These are phyloP conservation scores for Gymnosoma rotundatum DNA, from an alignment of 2,888 invertebrate species.

Conservation along the genomic window DNA sequence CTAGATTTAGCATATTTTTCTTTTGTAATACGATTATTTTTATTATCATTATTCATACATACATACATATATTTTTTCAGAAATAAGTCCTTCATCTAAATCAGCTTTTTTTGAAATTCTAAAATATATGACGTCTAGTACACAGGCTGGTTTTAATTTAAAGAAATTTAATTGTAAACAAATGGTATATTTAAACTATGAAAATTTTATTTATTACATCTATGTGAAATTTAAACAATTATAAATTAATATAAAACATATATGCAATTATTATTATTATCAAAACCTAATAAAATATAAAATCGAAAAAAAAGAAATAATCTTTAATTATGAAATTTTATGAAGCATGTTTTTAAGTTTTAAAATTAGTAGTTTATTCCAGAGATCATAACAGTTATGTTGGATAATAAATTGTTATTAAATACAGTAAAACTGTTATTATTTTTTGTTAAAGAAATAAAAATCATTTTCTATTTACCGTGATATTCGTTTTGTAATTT, in stretches of 20 bases:
- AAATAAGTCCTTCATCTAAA: too few species aligned
- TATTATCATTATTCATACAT: slow-evolving; percentile 3
- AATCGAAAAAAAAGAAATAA: too few species aligned
- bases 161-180: slow-evolving; percentile 36
- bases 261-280: background rate
- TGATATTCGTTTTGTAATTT: too few species aligned
- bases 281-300: slow-evolving; percentile 8
- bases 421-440: too few species aligned
- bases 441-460: too few species aligned
- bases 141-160: slow-evolving; percentile 38
- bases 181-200: slow-evolving; percentile 36
- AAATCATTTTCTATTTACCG: too few species aligned
- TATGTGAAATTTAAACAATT: slow-evolving; percentile 37
- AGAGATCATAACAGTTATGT: too few species aligned
- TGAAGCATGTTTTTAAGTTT: background rate
- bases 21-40: background rate
- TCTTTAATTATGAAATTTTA: too few species aligned
- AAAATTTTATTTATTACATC: slow-evolving; percentile 28
- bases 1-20: slow-evolving; percentile 13
- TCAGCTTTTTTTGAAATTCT: too few species aligned
- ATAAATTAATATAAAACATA: slow-evolving; percentile 9
- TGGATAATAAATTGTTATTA: too few species aligned
- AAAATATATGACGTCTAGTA: slow-evolving; percentile 6
- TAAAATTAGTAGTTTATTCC: too few species aligned
- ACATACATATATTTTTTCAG: slow-evolving; percentile 9